phyloP scores from a whole-genome alignment of 2,113 vertebrate genomes.

The Hiodon alosoides region DNA sequence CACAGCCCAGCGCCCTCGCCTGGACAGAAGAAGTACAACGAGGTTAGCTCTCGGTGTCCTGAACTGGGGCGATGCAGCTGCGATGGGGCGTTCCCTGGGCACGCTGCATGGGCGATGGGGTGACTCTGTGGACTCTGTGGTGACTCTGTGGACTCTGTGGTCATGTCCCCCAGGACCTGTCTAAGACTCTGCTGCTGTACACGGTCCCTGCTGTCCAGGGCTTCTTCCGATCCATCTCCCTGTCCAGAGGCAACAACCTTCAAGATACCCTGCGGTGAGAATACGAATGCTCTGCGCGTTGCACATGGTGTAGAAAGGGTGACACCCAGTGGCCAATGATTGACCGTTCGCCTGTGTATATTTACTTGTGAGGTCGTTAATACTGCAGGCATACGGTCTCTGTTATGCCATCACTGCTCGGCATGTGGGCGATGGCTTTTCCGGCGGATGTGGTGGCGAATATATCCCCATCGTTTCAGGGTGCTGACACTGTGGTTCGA shows the following conservation, averaged over 20 bases:
- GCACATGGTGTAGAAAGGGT: neutral
- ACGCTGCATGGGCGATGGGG: neutral
- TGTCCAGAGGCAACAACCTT: constrained; percentile 94
- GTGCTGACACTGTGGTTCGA: constrained; percentile 98
- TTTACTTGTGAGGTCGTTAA: neutral
- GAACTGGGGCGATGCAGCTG: no score
- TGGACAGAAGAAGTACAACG: constrained; percentile 85
- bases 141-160: neutral
- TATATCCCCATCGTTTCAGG: constrained; percentile 51
- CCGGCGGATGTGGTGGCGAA: neutral
- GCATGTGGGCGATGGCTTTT: neutral
- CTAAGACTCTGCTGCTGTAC: constrained; percentile 89
- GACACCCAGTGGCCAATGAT: constrained; percentile 8
- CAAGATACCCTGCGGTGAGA: constrained; percentile 92
- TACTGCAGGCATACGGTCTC: neutral
- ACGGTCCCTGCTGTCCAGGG: constrained; percentile 97
- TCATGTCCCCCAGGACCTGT: constrained; percentile 72
- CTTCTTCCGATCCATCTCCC: constrained; percentile 94
- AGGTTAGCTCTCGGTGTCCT: constrained; percentile 57
- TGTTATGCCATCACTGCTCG: neutral
- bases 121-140: neutral
- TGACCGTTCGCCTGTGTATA: neutral
- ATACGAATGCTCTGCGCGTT: neutral
- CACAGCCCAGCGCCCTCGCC: constrained; percentile 89
- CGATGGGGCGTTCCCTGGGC: neutral